Base-by-base conservation (phyloP, 2,797 vertebrate species). In the Sphenopsis melanotis region DNA sequence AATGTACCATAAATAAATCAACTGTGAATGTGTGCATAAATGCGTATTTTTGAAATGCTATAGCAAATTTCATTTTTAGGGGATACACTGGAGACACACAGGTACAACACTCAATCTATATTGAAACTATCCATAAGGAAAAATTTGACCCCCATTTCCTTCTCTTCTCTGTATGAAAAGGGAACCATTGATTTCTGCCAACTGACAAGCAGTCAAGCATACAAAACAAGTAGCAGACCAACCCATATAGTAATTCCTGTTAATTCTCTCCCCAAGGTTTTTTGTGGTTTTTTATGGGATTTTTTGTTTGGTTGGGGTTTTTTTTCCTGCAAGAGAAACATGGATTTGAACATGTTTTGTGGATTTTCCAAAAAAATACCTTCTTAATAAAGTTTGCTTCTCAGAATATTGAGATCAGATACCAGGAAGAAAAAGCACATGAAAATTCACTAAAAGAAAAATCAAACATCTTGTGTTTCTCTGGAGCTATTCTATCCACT, bases 121-220 rank as follows among this genome's bases (percentile, higher is more conserved):
- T n/a, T 94, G 30, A 22, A 83, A 46, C 70, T 37, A 57, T 44
- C 22, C 81, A 50, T 84, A 79, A 83, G 60, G 68, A 91, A 81
- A 78, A 44, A 61, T 79, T 83, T 93, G 71, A 94, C 53, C 60
- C 74, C 41, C 39, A 26, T 82, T 88, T 87, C 89, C 89, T 94
- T 84, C 13, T 44, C 19, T 90, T 41, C 42, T 89, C 64, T 41
- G 15, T 75, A 56, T 89, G 83, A 84, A 76, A 95, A 96, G 61
- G 56, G 72, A 95, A 70, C 46, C 92, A 96, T 82, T 94, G 97
- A 96, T 97, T 97, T 97, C 88, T 96, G 85, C 61, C 92, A 76
- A 89, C 65, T 88, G 90, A 97, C 82, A 94, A 93, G 85, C 94
- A 95, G 72, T 86, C 83, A 95, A 84, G 95, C 93, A 93, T 87